phyloP scores from a whole-genome alignment of 2,888 invertebrate species.

The Pollenia griseotomentosa region DNA sequence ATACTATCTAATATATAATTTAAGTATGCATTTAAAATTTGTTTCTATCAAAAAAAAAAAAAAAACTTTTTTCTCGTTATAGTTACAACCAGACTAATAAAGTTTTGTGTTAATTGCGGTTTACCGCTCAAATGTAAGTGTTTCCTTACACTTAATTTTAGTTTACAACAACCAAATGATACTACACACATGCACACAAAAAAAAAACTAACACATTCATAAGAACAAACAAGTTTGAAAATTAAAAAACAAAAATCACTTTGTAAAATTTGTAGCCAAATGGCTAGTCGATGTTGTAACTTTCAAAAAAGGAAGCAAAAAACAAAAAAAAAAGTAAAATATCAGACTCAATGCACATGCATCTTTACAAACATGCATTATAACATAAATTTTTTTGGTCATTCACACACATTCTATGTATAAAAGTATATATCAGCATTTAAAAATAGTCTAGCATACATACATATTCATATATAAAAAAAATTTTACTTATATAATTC shows the following conservation, averaged over 20 bases:
- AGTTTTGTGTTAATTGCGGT: conserved; percentile 65
- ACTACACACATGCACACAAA: neutral
- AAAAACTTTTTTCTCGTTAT: neutral
- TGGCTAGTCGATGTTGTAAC: conserved; percentile 54
- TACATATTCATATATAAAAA: neutral
- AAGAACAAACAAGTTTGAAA: neutral
- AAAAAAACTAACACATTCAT: neutral
- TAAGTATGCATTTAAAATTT: neutral
- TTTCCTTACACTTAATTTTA: conserved; percentile 62
- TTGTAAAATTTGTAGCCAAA: conserved; percentile 44
- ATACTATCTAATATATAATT: conserved; percentile 25
- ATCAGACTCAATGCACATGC: conserved; percentile 26
- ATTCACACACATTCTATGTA: conserved; percentile 1
- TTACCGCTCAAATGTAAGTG: conserved; percentile 62
- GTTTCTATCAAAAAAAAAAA: neutral
- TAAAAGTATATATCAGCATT: neutral
- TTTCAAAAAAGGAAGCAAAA: neutral
- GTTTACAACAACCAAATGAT: conserved; percentile 13
- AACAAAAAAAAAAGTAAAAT: neutral
- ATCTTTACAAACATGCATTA: neutral
- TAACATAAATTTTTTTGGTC: conserved; percentile 32
- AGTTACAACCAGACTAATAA: conserved; percentile 28
- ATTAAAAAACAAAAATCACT: conserved; percentile 7
- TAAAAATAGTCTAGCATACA: neutral
- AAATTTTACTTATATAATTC: conserved; percentile 36